These are phyloP conservation scores for Rhynchophorus ferrugineus DNA, from an alignment of 1,140 invertebrate genomes.

Conservation along the genomic window DNA sequence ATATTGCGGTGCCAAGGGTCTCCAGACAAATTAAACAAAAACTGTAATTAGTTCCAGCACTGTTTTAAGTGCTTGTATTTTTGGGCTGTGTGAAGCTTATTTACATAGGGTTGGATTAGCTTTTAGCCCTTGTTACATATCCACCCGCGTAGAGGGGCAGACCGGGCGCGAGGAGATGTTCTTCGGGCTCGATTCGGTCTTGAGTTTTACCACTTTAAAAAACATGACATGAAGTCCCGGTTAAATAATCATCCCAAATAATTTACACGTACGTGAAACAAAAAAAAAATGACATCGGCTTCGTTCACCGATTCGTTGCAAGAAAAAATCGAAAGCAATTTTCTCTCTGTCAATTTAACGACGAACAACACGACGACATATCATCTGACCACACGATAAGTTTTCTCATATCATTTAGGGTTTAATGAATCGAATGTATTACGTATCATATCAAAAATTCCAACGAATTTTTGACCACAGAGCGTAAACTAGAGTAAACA, in stretches of 20 bases:
- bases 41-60: slow-evolving; percentile 41
- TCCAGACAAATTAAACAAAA: slow-evolving; percentile 18
- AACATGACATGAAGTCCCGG: background rate
- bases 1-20: background rate
- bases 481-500: too few relatives aligned
- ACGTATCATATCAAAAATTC: slow-evolving; percentile 13
- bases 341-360: background rate
- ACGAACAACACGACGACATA: slow-evolving; percentile 2
- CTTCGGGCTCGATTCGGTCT: slow-evolving; percentile 10
- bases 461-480: slow-evolving; percentile 3
- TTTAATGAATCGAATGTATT: slow-evolving; percentile 10
- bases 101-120: slow-evolving; percentile 43
- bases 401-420: slow-evolving; percentile 16
- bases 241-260: background rate
- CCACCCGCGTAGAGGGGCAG: slow-evolving; percentile 39
- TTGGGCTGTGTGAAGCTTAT: slow-evolving; percentile 44
- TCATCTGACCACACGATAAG: background rate
- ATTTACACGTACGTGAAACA: too few relatives aligned
- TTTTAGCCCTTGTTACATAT: slow-evolving; percentile 44
- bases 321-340: slow-evolving; percentile 4
- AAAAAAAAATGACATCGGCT: too few relatives aligned
- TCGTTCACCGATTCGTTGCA: background rate
- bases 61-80: slow-evolving; percentile 45
- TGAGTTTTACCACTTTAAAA: background rate
- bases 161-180: slow-evolving; percentile 29